Percentiles rank a stretch among this genome's conserved stretches.
phyloP scores from a whole-genome alignment of 1,140 invertebrate species.

The Palaemon carinicauda region DNA sequence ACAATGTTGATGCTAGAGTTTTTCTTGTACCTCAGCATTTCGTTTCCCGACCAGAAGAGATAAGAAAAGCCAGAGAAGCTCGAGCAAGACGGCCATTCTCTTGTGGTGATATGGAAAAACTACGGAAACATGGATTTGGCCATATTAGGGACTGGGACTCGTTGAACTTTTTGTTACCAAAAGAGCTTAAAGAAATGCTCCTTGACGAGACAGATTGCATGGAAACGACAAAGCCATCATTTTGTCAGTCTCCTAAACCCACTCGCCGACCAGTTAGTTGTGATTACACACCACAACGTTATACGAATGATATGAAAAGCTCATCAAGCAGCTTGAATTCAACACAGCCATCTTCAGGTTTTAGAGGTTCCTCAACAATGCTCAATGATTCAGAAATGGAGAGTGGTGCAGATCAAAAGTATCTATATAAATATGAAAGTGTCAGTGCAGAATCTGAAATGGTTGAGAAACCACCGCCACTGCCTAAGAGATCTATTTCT shows the following conservation, averaged over 20 bases:
- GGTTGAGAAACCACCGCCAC: slow-evolving; percentile 65
- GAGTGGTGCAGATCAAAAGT: slow-evolving; percentile 73
- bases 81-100: slow-evolving; percentile 75
- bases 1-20: slow-evolving; percentile 70
- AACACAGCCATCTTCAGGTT: slow-evolving; percentile 82
- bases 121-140: slow-evolving; percentile 78
- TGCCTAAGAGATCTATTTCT: slow-evolving; percentile 74
- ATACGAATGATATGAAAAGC: slow-evolving; percentile 66
- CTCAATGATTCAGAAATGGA: slow-evolving; percentile 74
- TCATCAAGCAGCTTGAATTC: slow-evolving; percentile 79
- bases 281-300: slow-evolving; percentile 69
- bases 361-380: slow-evolving; percentile 83
- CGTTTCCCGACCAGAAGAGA: slow-evolving; percentile 42
- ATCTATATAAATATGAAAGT: slow-evolving; percentile 84
- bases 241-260: slow-evolving; percentile 53
- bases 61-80: slow-evolving; percentile 64
- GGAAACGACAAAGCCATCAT: slow-evolving; percentile 59
- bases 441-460: slow-evolving; percentile 69
- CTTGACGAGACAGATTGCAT: slow-evolving; percentile 61
- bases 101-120: slow-evolving; percentile 81
- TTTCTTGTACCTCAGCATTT: slow-evolving; percentile 69
- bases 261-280: slow-evolving; percentile 66
- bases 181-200: slow-evolving; percentile 72
- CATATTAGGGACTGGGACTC: slow-evolving; percentile 92
- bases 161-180: slow-evolving; percentile 82